Evolutionary conservation across 2,113 vertebrate genomes (phyloP), one percentile per base, ranked within the genome.

Genomic region (Stomatorhinus ivindoensis): DNA sequence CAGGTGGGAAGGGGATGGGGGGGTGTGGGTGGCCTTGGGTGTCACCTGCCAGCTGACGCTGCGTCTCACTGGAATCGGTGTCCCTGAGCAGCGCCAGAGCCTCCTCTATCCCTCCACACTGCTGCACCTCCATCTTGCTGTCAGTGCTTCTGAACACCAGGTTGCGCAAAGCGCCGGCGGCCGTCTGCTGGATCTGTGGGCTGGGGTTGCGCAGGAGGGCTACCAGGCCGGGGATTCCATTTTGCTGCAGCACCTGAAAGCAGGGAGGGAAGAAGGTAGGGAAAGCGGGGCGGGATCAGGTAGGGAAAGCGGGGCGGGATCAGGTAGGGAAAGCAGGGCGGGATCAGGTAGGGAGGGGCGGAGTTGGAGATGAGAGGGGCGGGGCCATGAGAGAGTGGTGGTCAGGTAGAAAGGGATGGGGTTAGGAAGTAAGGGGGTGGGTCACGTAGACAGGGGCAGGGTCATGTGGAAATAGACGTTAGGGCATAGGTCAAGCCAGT

Each of bases 41-140:
- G 0, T 13, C 93, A 99, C 98, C 98, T 51, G 98, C 97, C 90
- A 98, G 93, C 87, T 99, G 98, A 65, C 97, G 98, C 94, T 97
- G 97, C 50, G 96, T 98, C 90, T 98, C 98, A 0, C 94, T 94
- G 86, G 93, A 97, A 2, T 95, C 92, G 0, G 96, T 97, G 83
- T 95, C 95, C 91, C 95, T 92, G 0, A 99, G 95, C 11, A 98
- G 96, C 90, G 90, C 93, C 91, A 99, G 95, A 0, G 96, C 94
- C 89, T 96, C 96, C 0, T 93, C 94, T 27, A 98, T 95, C 2
- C 98, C 98, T 0, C 95, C 95, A 91, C 96, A 96, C 17, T 91
- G 89, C 27, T 96, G 94, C 3, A 98, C 97, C 92, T 97, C 94
- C 35, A 95, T 89, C 95, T 99, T 99, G 93, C 97, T 98, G 47